Evolutionary conservation across 2,888 invertebrate genomes (phyloP), one percentile per base, ranked within the genome.

Genomic region (Eucera pruinosa): DNA sequence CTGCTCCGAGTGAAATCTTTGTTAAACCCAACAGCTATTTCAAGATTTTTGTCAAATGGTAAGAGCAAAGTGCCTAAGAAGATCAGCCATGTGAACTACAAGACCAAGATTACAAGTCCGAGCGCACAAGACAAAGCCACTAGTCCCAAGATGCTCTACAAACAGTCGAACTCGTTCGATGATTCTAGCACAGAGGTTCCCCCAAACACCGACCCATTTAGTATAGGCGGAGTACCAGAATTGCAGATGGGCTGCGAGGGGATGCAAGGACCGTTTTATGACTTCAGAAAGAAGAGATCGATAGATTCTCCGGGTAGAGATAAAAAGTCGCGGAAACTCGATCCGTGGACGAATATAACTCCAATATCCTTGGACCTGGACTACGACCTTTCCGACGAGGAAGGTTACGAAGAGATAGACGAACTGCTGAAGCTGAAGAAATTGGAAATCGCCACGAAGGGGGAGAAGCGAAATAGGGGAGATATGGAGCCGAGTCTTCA

Each of bases 201-300:
- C 0, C 50, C 70, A 15, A 71, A 74, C 60, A 65, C 45, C 13
- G 76, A 85, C 9, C 61, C 67, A 3, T 89, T 89, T 54, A 82
- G 84, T 3, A 61, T 83, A 3, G 88, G 87, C 2, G 88, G 86
- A 5, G 90, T 90, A n/a, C 89, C 90, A 11, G 89, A 90, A 72
- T 76, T 90, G 39, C 89, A 90, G 68, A 89, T 90, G 45, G 89
- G 87, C 33, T 90, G 89, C 73, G 89, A 89, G 48, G 90, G 89
- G 13, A 72, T 86, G 47, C 87, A 87, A 65, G 85, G 83, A 60
- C 20, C 81, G 54, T 27, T 82, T 81, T 71, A 69, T 47, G 76
- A 65, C 11, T 2, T 11, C 41, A 83, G 74, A 60, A 52, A 62
- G 27, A 89, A 80, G 58, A 86, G 90, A 41, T 87, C 87, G 23